Percentiles rank a stretch among this genome's conserved stretches.
These are phyloP conservation scores for Lasioglossum calceatum DNA, from an alignment of 2,888 invertebrate species.

Conservation along the genomic window DNA sequence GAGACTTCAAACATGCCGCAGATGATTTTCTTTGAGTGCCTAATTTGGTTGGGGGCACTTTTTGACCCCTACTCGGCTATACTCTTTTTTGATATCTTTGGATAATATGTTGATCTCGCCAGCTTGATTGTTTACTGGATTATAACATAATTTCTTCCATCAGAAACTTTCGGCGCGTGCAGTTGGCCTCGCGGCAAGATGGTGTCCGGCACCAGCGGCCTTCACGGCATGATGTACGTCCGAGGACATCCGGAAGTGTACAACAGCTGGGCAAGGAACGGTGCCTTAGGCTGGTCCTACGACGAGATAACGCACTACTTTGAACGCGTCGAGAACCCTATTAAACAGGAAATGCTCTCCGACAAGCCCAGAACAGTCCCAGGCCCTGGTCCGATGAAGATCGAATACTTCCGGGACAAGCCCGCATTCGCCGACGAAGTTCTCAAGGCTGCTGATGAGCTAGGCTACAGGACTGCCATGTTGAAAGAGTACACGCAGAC, in stretches of 20 bases:
- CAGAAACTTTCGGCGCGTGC: constrained; percentile 81
- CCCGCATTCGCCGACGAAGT: constrained; percentile 77
- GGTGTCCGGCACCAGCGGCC: constrained; percentile 87
- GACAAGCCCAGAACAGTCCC: constrained; percentile 60
- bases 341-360: constrained; percentile 70
- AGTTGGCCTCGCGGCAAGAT: constrained; percentile 85
- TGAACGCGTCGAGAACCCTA: constrained; percentile 85
- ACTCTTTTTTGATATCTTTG: not conserved
- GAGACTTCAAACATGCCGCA: not conserved
- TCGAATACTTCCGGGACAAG: constrained; percentile 80
- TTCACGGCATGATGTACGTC: constrained; percentile 88
- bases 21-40: not conserved
- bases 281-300: constrained; percentile 87
- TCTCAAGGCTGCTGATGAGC: constrained; percentile 78
- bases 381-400: constrained; percentile 76
- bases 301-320: constrained; percentile 85
- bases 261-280: constrained; percentile 86
- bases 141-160: not conserved
- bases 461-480: constrained; percentile 80
- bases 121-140: not conserved
- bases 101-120: not conserved
- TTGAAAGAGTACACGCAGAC: constrained; percentile 79
- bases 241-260: constrained; percentile 87
- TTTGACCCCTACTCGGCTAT: not conserved
- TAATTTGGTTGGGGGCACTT: not conserved